Percentiles rank a stretch among this genome's conserved stretches.
These are phyloP conservation scores for Ceratoteleas bidentatus DNA, from an alignment of 1,140 invertebrate species.

Conservation along the genomic window DNA sequence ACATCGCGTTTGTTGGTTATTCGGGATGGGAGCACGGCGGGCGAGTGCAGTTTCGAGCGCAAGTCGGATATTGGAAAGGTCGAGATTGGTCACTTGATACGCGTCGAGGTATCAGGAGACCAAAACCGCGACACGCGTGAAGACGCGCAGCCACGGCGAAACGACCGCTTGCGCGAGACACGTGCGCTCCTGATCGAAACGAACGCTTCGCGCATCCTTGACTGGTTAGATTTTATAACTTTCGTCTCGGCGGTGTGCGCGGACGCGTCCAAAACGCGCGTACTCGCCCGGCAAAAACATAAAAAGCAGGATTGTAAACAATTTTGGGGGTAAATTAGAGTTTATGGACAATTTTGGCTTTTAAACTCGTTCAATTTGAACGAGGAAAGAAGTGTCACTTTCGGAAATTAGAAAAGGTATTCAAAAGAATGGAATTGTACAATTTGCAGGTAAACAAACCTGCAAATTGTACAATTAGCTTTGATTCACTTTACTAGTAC, in stretches of 20 bases:
- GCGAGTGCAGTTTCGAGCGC: background rate
- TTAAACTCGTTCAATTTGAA: too few species aligned
- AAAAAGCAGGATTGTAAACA: too few species aligned
- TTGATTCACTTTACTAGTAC: too few species aligned
- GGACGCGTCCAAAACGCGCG: constrained; percentile 3
- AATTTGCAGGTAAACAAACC: too few species aligned
- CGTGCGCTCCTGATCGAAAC: constrained; percentile 72
- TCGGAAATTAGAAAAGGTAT: too few species aligned
- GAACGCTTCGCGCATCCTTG: constrained; percentile 70
- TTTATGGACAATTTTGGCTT: too few species aligned
- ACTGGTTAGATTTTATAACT: constrained; percentile 62
- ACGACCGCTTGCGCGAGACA: constrained; percentile 46
- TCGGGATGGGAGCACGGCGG: too few species aligned
- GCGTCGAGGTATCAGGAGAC: constrained; percentile 66
- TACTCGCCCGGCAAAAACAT: too few species aligned
- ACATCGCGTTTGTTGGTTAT: background rate
- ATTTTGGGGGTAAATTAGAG: too few species aligned
- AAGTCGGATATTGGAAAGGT: constrained; percentile 42
- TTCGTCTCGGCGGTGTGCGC: constrained; percentile 36
- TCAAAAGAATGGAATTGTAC: too few species aligned
- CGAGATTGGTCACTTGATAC: constrained; percentile 64
- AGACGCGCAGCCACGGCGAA: constrained; percentile 38
- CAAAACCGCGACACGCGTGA: constrained; percentile 62
- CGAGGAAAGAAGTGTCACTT: too few species aligned
- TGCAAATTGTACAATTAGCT: too few species aligned